Evolutionary conservation across 1,140 invertebrate species (phyloP).

Genomic region (Drosophila rhopaloa): DNA sequence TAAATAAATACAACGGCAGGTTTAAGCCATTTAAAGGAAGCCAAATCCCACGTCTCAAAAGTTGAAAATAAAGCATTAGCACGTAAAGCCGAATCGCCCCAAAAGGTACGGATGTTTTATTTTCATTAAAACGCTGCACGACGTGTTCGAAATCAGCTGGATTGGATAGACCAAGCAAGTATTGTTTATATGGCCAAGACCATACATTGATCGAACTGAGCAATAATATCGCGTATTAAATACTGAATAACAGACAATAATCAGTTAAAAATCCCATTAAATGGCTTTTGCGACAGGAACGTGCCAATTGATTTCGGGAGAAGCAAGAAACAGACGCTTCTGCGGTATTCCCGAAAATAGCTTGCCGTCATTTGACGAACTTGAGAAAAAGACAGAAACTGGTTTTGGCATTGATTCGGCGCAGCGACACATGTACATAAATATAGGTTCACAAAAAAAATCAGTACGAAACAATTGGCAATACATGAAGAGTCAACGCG

Average conservation of each 20-base stretch:
- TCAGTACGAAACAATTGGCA: constrained; percentile 25
- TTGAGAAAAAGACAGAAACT: constrained; percentile 48
- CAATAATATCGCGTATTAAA: background rate
- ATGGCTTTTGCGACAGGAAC: constrained; percentile 4
- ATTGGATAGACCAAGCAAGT: constrained; percentile 1
- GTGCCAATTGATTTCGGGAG: constrained; percentile 14
- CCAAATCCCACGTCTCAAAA: constrained; percentile 15
- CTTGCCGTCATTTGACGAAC: constrained; percentile 12
- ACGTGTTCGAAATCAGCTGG: constrained; percentile 33
- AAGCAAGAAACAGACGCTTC: constrained; percentile 23
- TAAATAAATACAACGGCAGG: background rate
- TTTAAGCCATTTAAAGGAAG: constrained; percentile 26
- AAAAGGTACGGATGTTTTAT: background rate
- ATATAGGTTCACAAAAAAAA: constrained; percentile 36
- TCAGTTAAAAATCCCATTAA: constrained; percentile 32
- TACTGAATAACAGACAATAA: constrained; percentile 10
- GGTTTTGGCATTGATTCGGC: constrained; percentile 66
- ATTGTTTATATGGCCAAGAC: background rate
- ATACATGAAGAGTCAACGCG: constrained; percentile 35
- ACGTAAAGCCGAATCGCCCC: constrained; percentile 16
- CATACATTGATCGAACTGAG: background rate
- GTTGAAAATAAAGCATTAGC: constrained; percentile 13
- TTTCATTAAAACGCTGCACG: background rate
- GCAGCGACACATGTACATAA: constrained; percentile 21
- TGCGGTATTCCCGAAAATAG: constrained; percentile 57